These are phyloP conservation scores for Bombylius major DNA, from an alignment of 2,888 invertebrate genomes.

Conservation along the genomic window DNA sequence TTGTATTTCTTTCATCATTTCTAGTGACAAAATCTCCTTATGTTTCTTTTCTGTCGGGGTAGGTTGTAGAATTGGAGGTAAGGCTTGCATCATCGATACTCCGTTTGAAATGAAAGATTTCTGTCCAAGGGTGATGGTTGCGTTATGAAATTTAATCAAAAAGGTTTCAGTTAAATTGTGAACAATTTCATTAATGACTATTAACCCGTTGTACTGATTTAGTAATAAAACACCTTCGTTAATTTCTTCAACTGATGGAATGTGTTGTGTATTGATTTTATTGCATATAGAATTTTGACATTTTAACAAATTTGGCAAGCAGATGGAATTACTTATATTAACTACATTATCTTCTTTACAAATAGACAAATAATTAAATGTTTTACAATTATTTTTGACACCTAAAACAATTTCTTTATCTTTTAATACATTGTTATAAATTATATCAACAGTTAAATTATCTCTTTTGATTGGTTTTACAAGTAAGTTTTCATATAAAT, in stretches of 20 bases:
- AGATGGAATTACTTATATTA: constrained; percentile 1
- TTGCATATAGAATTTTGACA: neutral
- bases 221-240: neutral
- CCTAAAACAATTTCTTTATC: neutral
- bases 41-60: no score
- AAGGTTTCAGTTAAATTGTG: no score
- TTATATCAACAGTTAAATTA: neutral
- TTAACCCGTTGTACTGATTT: no score
- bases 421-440: neutral
- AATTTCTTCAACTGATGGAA: neutral
- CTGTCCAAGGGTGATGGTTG: no score
- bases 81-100: no score
- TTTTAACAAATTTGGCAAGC: neutral
- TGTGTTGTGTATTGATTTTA: neutral
- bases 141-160: no score
- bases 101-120: no score
- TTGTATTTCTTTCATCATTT: no score
- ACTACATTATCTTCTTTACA: neutral
- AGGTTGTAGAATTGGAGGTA: no score
- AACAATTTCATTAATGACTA: no score
- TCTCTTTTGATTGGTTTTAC: constrained; percentile 1
- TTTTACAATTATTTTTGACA: constrained; percentile 1
- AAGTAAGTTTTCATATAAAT: neutral
- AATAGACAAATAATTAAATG: constrained; percentile 1
- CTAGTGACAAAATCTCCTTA: no score